phyloP scores from a whole-genome alignment of 2,888 invertebrate genomes.

The Stenotaenia linearis region DNA sequence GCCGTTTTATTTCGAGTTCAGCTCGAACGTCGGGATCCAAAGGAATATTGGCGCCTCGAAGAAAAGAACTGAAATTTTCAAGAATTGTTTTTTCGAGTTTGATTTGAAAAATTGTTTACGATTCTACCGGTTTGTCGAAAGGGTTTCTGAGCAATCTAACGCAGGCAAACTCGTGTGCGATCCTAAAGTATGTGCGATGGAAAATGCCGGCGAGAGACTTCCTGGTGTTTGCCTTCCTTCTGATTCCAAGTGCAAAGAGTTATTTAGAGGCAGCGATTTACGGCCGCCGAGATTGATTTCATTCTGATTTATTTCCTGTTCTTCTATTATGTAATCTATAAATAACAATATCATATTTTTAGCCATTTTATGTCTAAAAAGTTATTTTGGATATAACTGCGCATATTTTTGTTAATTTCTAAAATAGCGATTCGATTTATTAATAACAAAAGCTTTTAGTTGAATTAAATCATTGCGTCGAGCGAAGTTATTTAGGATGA shows the following conservation, averaged over 20 bases:
- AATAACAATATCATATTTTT: not conserved
- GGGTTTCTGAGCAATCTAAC: not conserved
- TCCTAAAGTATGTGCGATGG: not conserved
- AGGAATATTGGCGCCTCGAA: slow-evolving; percentile 80
- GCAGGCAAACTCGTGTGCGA: not conserved
- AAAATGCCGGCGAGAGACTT: not conserved
- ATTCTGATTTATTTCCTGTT: not conserved
- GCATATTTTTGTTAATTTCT: not conserved
- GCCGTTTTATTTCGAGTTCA: slow-evolving; percentile 72
- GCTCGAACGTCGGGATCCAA: slow-evolving; percentile 71
- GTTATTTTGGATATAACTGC: too few species aligned
- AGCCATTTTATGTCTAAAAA: too few species aligned
- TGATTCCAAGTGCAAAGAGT: not conserved
- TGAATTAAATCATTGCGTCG: not conserved
- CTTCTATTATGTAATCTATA: not conserved
- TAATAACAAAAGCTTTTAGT: not conserved
- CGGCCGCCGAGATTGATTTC: not conserved
- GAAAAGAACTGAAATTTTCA: slow-evolving; percentile 54
- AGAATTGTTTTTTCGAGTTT: not conserved
- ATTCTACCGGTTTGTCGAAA: not conserved
- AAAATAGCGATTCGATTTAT: not conserved
- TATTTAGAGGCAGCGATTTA: not conserved
- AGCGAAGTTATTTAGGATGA: not conserved
- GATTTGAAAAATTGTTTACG: not conserved
- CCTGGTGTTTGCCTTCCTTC: not conserved